These are phyloP conservation scores for Pseudotriccus pelzelni DNA, from an alignment of 2,797 vertebrate genomes.

Conservation along the genomic window DNA sequence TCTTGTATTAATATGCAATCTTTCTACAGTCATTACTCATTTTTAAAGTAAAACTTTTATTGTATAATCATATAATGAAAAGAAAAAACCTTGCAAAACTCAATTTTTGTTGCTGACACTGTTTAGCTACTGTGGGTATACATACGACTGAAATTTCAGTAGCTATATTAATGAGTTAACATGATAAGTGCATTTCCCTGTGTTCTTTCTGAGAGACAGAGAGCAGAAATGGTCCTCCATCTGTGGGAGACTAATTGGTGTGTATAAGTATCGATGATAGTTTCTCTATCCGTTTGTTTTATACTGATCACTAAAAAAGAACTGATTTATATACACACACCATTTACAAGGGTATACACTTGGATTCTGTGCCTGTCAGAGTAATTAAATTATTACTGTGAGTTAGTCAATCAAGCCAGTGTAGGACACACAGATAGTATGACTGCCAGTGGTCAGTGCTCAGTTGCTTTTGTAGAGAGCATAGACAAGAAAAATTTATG, in stretches of 20 bases:
- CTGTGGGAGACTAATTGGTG: fast-evolving
- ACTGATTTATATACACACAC: neutral
- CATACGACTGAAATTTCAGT: neutral
- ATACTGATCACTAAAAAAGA: neutral
- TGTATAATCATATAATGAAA: neutral
- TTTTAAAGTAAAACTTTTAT: neutral
- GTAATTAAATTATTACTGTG: neutral
- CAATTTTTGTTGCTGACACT: neutral
- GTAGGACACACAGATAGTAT: neutral
- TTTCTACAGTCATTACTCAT: neutral
- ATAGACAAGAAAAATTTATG: neutral
- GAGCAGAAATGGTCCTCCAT: neutral
- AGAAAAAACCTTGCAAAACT: neutral
- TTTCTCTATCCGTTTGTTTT: neutral
- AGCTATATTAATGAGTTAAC: neutral
- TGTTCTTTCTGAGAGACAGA: neutral
- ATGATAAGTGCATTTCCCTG: neutral
- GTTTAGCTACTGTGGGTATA: neutral
- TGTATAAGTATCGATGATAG: neutral
- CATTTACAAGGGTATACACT: neutral
- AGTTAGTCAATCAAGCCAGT: neutral
- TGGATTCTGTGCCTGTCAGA: neutral
- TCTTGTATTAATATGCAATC: neutral
- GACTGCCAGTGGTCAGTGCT: neutral
- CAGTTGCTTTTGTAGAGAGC: neutral